Base-by-base conservation (phyloP, 2,797 vertebrate species). In the Eptatretus atami region DNA sequence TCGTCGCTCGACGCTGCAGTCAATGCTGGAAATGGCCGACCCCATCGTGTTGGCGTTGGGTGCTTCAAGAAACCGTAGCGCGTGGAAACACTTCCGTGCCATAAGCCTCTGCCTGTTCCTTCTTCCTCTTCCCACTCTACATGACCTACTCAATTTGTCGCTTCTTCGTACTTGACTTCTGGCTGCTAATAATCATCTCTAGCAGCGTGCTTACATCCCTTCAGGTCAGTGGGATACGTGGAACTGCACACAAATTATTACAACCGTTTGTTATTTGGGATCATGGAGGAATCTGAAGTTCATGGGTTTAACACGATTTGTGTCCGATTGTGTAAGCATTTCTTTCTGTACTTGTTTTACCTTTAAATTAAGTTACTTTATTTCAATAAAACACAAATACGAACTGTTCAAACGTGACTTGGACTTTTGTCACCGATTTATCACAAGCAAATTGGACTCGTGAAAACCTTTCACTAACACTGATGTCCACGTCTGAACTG, bases 151-250 rank as follows among this genome's bases (percentile, higher is more conserved):
- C 78, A 72, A 80, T 85, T 53, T 77, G 78, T 44, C 80, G 77
- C 70, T 80, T 83, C 73, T 85, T 86, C 74, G 78, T 81, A 68
- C 80, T 83, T 81, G 82, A 85, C 69, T 84, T 85, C 72, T 86
- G 82, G 83, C 79, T 86, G 52, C 77, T 85, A 1, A 83, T 86
- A 68, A 73, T 86, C 63, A 76, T 86, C 44, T 84, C 83, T 54
- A 84, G 81, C 74, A 84, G 81, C 69, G 78, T 82, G 75, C 76
- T 86, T 15, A 84, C 82, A 1, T 84, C 83, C 2, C 77, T 86
- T 65, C 83, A 85, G 81, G 83, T 86, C 19, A 15, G 65, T 15
- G 25, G 53, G 25, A 15, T 2, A 15, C 13, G 63, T n/a, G 13
- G 12, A 53, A 53, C 8, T 1, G 12, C 52, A 10, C 9, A 31